Conservation (phyloP, 1,140 invertebrate species). For the Drosophila equinoxialis region DNA sequence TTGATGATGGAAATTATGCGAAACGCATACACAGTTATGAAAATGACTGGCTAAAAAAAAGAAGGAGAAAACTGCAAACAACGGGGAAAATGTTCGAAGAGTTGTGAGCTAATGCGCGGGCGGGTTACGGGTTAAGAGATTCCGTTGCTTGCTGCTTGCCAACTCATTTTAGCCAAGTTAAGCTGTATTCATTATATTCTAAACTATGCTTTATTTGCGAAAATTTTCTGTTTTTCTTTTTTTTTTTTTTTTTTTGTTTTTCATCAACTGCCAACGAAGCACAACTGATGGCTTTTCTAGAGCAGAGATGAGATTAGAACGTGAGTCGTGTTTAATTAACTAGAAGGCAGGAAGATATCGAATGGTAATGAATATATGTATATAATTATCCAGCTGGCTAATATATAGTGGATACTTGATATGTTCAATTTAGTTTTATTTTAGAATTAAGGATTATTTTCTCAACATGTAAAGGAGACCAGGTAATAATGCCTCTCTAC, state of each 20-base stretch:
- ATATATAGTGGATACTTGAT: no score
- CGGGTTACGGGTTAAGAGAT: conserved; percentile 4
- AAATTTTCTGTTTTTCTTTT: conserved; percentile 20
- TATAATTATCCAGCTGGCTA: background rate
- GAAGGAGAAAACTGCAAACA: conserved; percentile 34
- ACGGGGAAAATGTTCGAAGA: conserved; percentile 36
- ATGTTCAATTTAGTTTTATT: no score
- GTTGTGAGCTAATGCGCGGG: conserved; percentile 27
- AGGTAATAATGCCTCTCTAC: no score
- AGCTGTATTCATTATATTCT: conserved; percentile 77
- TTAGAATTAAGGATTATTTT: no score
- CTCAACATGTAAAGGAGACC: no score
- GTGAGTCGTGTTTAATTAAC: background rate
- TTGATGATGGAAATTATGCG: conserved; percentile 55
- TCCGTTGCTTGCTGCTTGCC: conserved; percentile 32
- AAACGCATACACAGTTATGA: conserved; percentile 44
- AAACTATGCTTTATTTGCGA: conserved; percentile 74
- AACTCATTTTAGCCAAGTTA: conserved; percentile 78
- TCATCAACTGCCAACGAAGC: conserved; percentile 10
- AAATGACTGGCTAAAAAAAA: background rate
- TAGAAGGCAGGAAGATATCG: background rate
- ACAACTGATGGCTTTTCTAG: conserved; percentile 25
- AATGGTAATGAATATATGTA: background rate
- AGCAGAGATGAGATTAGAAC: background rate
- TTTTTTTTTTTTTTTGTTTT: background rate